Evolutionary conservation across 2,797 vertebrate species (phyloP), one percentile per base, ranked within the genome.

Genomic region (Monodelphis domestica): DNA sequence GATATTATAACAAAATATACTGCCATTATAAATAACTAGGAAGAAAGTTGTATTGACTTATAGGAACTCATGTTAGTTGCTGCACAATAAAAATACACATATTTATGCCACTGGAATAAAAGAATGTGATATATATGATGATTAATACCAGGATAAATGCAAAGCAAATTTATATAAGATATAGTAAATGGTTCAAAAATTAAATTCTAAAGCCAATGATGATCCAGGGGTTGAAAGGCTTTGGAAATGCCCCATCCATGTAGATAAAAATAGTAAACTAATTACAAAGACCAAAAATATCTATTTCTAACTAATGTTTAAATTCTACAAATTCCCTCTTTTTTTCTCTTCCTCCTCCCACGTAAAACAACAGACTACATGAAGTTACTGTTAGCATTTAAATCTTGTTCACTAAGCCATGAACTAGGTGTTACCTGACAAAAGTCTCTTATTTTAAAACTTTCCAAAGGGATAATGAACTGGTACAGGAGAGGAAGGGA

Each of bases 391-490:
- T 1, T 55, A 87, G 9, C 54, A 88, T 6, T 90, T 90, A 91
- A 87, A 24, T 17, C 54, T 29, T 91, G 57, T 21, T 10, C 38
- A 88, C n/a, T 92, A 4, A 29, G 53, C 38, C 52, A 92, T 0
- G 70, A 11, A 93, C 10, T 96, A 84, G 70, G 9, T 84, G 24
- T 84, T 10, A 84, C 33, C 1, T 50, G 38, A 84, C 24, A 45
- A 84, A 84, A 78, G 45, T 26, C 70, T 84, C 84, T 84, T 84
- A 84, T 84, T 84, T 50, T 26, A 84, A 84, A 45, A 50, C 1
- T 84, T 84, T 78, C 90, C n/a, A 55, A 94, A 96, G 92, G 96
- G 96, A 91, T 63, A 94, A 95, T 94, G 93, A 12, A 87, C 2
- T 38, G 89, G 12, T 38, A 53, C 94, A 90, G 54, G 93, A 70